Base-by-base conservation (phyloP, 1,140 invertebrate genomes). In the Catajapyx aquilonaris region DNA sequence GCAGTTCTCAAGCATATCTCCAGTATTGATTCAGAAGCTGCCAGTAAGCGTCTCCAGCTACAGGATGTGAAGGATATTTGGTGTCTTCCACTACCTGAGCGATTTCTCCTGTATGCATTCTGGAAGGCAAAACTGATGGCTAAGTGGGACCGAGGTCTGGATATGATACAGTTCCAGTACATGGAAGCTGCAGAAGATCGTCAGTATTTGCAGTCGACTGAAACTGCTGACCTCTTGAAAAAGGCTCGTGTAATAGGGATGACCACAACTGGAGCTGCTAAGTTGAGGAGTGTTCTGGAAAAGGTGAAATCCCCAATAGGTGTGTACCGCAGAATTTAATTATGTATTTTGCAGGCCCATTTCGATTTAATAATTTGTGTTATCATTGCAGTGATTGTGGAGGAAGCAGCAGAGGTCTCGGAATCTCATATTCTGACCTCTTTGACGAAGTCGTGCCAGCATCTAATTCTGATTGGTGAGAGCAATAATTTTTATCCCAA, bases 381-480 rank as follows among this genome's bases (percentile, higher is more conserved):
- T 34, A 5, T 19, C 5, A 20, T 13, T 38, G 15, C 33, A 44
- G 46, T 51, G 1, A 52, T 66, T 20, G 55, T 68, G 2, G 64
- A 67, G 43, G 66, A 67, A 48, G 66, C 66, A 5, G 65, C 65
- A 20, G 63, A 69, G 46, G 57, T 68, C 4, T 42, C 68, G 15
- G 65, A 67, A 45, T 39, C 57, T 2, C 61, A 63, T 35, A 51
- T 64, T 15, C 40, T 62, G 4, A 44, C 60, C 4, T 44, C 50
- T 9, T 35, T 71, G 7, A 60, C 56, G 32, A 38, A 50, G 19
- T 43, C 48, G 30, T 62, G 61, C 41, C 36, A 70, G 41, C 69
- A 71, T 38, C 46, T 67, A 3, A 66, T 71, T 34, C 48, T 71
- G 23, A 69, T 71, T 41, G 68, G 68, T 38, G 62, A 67, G 23